These are phyloP conservation scores for Hemistola chrysoprasaria DNA, from an alignment of 2,888 invertebrate species.

Conservation along the genomic window DNA sequence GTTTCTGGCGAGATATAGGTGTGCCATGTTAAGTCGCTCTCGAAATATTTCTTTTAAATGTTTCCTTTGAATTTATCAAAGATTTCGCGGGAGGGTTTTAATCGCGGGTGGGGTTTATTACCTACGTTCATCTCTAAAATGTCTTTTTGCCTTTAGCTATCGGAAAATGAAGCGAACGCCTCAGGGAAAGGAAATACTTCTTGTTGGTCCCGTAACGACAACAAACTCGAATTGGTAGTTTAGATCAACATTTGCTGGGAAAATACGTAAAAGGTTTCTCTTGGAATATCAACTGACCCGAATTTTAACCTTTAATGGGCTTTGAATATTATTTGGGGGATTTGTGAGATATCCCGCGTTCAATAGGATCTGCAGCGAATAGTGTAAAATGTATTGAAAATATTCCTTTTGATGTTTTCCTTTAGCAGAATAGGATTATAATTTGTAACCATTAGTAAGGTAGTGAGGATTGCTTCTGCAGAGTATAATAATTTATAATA, in stretches of 20 bases:
- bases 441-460: too few relatives aligned
- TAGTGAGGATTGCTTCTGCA: neutral
- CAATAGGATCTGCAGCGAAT: too few relatives aligned
- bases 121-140: conserved; percentile 37
- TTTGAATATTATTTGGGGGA: conserved; percentile 10
- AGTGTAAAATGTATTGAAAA: conserved; percentile 5
- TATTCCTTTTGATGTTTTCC: conserved; percentile 14
- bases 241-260: conserved; percentile 36
- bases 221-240: conserved; percentile 36
- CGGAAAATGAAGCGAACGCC: conserved; percentile 44
- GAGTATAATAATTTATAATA: conserved; percentile 16
- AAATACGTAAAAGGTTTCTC: conserved; percentile 25
- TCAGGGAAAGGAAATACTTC: conserved; percentile 39
- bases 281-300: conserved; percentile 21
- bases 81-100: conserved; percentile 25
- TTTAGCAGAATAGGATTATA: too few relatives aligned
- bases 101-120: conserved; percentile 25
- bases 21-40: conserved; percentile 24
- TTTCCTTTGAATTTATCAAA: conserved; percentile 10
- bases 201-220: conserved; percentile 33
- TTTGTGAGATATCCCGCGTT: neutral
- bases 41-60: conserved; percentile 14
- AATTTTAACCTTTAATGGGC: conserved; percentile 20
- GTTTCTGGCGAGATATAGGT: conserved; percentile 34
- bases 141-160: conserved; percentile 46